Base-by-base conservation (phyloP, 2,113 vertebrate species). In the Alethe castanea region DNA sequence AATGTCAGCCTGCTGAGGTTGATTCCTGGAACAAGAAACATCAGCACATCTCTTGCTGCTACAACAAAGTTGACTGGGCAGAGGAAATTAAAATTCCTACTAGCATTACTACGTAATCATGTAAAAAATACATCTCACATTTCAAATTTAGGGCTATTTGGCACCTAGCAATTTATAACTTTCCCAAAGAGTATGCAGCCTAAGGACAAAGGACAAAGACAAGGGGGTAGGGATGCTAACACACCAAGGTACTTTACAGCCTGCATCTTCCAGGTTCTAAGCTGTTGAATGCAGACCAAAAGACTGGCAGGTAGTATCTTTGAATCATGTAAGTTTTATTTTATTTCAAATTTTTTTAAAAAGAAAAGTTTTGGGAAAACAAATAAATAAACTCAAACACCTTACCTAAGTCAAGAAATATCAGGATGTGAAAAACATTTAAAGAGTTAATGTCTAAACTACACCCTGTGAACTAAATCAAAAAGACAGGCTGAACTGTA, bases 321-420 rank as follows among this genome's bases (percentile, higher is more conserved):
- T 28, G 23, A 73, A 77, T 25, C 1, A 0, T 4, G 0, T 11
- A 64, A n/a, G 23, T 52, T 62, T 91, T 24, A 45, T 28, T 76
- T 50, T 10, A 50, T 5, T 1, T 6, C 15, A 9, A 26, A 3
- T 5, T 5, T 5, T 24, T 60, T 59, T 33, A 4, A 4, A 71
- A 80, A 71, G 9, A 6, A 35, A 65, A 60, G 6, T 42, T 79
- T 54, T 12, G 25, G 6, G 11, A 18, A 82, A 72, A 73, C 4
- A 57, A 57, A 28, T 22, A 72, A 93, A 48, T 8, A 19, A n/a
- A 1, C 6, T 29, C 20, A 5, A 82, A 33, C 35, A 76, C 25
- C 23, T 69, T 53, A 71, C 19, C 5, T 20, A 38, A 76, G 45
- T 19, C 11, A 64, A 11, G 36, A 79, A 84, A 42, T 28, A 79